A percentile compares a stretch with the other conserved stretches of the same genome.
phyloP scores from a whole-genome alignment of 64 coral and sea anemone species.

The Porites lutea region DNA sequence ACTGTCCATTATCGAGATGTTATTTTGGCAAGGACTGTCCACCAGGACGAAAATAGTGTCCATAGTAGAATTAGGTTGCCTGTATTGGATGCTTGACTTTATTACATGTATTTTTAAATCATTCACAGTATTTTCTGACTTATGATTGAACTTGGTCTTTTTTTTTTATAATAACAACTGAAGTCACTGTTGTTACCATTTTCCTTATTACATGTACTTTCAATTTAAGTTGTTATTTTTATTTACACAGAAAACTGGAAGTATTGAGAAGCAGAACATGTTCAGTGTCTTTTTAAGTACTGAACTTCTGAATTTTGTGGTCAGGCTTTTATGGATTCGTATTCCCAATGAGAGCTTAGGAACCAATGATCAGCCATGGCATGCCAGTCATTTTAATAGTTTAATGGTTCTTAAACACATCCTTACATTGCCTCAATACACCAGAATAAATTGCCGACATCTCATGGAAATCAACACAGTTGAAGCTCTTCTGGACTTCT shows the following conservation, averaged over 20 bases:
- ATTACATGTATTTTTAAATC: no score
- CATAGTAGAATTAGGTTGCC: no score
- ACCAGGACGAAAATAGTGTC: no score
- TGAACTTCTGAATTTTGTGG: constrained; percentile 37
- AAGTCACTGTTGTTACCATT: no score
- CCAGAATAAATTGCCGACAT: constrained; percentile 20
- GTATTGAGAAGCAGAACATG: constrained; percentile 2
- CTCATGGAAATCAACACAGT: constrained; percentile 54
- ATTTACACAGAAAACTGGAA: constrained; percentile 11
- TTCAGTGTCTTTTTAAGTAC: constrained; percentile 30
- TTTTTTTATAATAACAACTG: no score
- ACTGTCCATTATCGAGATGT: no score
- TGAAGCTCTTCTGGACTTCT: constrained; percentile 78
- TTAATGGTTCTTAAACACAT: constrained; percentile 80
- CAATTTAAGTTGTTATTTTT: no score
- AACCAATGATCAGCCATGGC: constrained; percentile 57
- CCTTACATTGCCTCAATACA: constrained; percentile 52
- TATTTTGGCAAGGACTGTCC: no score
- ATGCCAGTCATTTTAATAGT: constrained; percentile 74
- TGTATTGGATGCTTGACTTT: no score
- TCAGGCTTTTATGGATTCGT: constrained; percentile 21
- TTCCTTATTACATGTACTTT: no score
- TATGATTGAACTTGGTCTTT: no score
- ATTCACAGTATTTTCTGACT: no score
- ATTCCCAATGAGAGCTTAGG: constrained; percentile 48